Evolutionary conservation across 2,113 vertebrate genomes (phyloP).

Genomic region (Chloropsis cyanopogon): DNA sequence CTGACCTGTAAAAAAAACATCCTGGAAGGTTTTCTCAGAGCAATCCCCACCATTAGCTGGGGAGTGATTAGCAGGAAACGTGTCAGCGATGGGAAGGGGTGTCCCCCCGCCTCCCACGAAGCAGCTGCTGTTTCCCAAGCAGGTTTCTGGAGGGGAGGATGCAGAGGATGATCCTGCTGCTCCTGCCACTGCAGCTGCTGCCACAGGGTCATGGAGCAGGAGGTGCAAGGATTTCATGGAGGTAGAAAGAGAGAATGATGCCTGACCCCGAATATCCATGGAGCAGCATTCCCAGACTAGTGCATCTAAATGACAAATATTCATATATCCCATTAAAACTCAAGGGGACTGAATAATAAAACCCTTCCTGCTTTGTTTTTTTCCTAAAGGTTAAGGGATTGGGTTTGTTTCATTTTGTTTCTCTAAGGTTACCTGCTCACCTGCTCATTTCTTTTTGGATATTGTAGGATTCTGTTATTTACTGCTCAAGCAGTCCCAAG

Average conservation of each 20-base stretch:
- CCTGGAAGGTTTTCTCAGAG: not conserved
- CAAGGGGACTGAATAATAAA: not conserved
- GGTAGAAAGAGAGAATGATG: not conserved
- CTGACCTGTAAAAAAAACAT: slow-evolving; percentile 3
- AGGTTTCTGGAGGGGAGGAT: not conserved
- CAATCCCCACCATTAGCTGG: not conserved
- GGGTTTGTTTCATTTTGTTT: not conserved
- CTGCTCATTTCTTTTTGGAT: slow-evolving; percentile 33
- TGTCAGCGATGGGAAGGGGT: not conserved
- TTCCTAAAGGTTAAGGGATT: not conserved
- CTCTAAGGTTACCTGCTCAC: slow-evolving; percentile 22
- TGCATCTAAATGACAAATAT: not conserved
- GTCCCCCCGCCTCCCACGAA: not conserved
- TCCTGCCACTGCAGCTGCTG: not conserved
- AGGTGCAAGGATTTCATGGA: not conserved
- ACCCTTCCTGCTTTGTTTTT: not conserved
- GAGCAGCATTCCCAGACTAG: not conserved
- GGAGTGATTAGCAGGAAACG: not conserved
- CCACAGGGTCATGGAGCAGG: not conserved
- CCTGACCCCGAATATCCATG: not conserved
- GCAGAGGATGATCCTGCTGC: not conserved
- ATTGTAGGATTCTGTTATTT: slow-evolving; percentile 52
- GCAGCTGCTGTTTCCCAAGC: not conserved
- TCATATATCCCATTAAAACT: not conserved
- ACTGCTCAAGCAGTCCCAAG: slow-evolving; percentile 55